Base-by-base conservation (phyloP, 2,113 vertebrate species). In the Xiphophorus couchianus region DNA sequence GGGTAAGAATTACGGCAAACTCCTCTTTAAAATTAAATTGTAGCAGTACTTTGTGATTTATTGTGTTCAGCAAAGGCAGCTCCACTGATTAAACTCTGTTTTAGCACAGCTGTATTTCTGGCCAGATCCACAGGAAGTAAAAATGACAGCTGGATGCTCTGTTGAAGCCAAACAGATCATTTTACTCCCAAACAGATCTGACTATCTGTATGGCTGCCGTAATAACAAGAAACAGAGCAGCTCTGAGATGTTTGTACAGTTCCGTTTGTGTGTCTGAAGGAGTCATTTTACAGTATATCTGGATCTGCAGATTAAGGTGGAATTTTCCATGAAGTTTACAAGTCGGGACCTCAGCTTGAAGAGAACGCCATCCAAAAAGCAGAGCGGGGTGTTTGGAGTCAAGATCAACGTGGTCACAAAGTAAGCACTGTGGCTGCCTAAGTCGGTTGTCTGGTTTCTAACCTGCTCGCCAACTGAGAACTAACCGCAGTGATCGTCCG, bases 311-410 rank as follows among this genome's bases (percentile, higher is more conserved):
- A 98, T 99, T 90, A 98, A 99, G 90, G 98, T 99, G 91, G 97
- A 99, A 85, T 98, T 99, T 92, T 99, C 98, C 80, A 99, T 99
- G 97, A 99, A 99, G 90, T 99, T 99, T 88, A 99, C 97, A 0
- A 99, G 97, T 92, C 96, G 98, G 75, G 98, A 99, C 82, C 94
- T 99, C 93, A 99, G 98, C 85, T 91, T 99, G 84, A 99, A 99
- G 94, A 95, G 98, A 87, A 99, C 97, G 0, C 98, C 97, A 0
- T 99, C 98, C 75, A 99, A 99, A 89, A 99, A 99, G 85, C 98
- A 99, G 93, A 99, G 96, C 0, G 98, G 98, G 0, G 98, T 99
- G 90, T 99, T 99, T 1, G 98, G 98, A 35, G 98, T 99, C 90
- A 99, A 99, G 89, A 99, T 99, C 93, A 98, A 96, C 0, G 96